These are phyloP conservation scores for Sprattus sprattus DNA, from an alignment of 2,113 vertebrate genomes.

Conservation along the genomic window DNA sequence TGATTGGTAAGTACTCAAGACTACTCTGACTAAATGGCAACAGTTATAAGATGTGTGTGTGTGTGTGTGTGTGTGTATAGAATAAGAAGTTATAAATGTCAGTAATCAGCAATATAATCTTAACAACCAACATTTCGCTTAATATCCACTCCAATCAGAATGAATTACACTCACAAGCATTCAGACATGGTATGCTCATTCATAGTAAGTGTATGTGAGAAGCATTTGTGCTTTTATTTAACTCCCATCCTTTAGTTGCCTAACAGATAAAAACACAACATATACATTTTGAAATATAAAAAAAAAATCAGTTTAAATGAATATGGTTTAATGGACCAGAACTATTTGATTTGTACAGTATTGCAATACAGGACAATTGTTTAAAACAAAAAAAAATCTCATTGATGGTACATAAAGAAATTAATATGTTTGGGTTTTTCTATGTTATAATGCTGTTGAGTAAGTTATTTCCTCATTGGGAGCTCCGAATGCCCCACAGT, in stretches of 20 bases:
- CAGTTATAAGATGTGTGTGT: not conserved
- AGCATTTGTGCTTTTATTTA: slow-evolving; percentile 40
- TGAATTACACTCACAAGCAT: not conserved
- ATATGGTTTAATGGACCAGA: slow-evolving; percentile 3
- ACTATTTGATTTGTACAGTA: not conserved
- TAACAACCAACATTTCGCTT: not conserved
- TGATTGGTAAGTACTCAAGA: not conserved
- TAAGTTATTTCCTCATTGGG: not conserved
- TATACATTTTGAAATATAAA: slow-evolving; percentile 42
- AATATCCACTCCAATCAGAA: not conserved
- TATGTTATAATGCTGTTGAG: not conserved
- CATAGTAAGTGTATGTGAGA: slow-evolving; percentile 14
- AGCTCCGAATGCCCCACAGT: not conserved
- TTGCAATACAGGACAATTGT: not conserved
- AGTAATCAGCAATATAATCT: not conserved
- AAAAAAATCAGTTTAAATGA: slow-evolving; percentile 41
- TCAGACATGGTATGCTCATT: not conserved
- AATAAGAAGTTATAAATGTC: not conserved
- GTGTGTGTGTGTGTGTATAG: too few species aligned
- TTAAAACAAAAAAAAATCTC: not conserved
- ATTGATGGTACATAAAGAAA: not conserved
- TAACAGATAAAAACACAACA: slow-evolving; percentile 16
- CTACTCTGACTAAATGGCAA: not conserved
- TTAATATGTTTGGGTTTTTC: not conserved
- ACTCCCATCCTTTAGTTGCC: slow-evolving; percentile 40